Conservation (phyloP, 2,113 vertebrate species). For the Rallus limicola region DNA sequence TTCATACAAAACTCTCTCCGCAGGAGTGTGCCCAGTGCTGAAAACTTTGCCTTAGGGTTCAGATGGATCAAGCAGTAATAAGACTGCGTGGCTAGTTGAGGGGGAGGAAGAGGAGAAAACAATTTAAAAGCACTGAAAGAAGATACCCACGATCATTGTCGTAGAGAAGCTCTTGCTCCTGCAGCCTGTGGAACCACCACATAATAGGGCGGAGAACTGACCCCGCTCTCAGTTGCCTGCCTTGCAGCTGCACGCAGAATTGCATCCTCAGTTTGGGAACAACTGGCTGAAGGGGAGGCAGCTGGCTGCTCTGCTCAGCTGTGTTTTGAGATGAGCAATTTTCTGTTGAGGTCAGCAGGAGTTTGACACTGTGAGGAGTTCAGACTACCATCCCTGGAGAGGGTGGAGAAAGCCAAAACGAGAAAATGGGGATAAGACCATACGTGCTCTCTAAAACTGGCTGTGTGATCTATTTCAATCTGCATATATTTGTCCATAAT, state of each 20-base stretch:
- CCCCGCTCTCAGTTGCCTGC: background rate
- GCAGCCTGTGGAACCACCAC: background rate
- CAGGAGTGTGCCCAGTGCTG: background rate
- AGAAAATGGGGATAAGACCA: background rate
- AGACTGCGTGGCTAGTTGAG: background rate
- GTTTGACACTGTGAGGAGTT: background rate
- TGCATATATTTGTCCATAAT: background rate
- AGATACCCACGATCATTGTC: background rate
- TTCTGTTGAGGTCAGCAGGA: background rate
- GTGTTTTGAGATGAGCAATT: background rate
- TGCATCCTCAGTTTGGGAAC: background rate
- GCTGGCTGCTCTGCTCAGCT: background rate
- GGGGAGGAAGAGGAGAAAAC: conserved; percentile 6
- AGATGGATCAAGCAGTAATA: conserved; percentile 30
- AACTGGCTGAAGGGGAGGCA: background rate
- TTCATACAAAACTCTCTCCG: conserved; percentile 29
- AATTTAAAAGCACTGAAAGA: conserved; percentile 34
- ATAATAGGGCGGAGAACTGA: background rate
- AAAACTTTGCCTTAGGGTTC: conserved; percentile 57
- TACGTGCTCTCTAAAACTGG: background rate
- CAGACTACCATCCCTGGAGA: background rate
- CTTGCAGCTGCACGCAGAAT: background rate
- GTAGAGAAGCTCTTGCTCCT: background rate
- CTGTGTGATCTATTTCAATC: background rate
- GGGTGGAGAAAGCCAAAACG: background rate